A percentile compares a stretch with the other conserved stretches of the same genome.
phyloP scores from a whole-genome alignment of 2,888 invertebrate species.

The Melieria crassipennis region DNA sequence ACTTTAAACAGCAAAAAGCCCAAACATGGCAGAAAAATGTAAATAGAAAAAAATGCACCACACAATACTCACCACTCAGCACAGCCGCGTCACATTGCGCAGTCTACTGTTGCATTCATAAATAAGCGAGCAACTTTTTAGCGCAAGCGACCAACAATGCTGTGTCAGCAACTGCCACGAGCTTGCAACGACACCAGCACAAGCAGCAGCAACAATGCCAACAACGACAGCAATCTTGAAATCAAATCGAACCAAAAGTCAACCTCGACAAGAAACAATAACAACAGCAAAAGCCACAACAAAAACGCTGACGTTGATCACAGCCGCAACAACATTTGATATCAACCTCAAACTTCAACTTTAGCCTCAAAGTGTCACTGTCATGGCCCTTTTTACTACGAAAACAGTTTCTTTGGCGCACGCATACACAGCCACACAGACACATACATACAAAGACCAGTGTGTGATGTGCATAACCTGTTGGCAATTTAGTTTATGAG shows the following conservation, averaged over 20 bases:
- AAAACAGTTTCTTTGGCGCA: conserved; percentile 36
- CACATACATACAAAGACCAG: background rate
- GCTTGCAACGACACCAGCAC: background rate
- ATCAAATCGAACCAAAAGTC: background rate
- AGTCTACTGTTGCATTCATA: too few species aligned
- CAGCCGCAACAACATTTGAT: conserved; percentile 38
- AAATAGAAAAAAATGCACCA: too few species aligned
- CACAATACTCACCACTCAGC: too few species aligned
- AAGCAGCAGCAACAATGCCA: conserved; percentile 4
- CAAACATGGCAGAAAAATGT: too few species aligned
- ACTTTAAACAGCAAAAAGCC: too few species aligned
- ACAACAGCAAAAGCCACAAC: conserved; percentile 14
- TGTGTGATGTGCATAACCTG: conserved; percentile 49
- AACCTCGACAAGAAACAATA: conserved; percentile 12
- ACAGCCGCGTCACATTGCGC: too few species aligned
- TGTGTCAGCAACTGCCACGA: background rate
- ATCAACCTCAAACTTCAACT: conserved; percentile 61
- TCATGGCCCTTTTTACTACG: conserved; percentile 61
- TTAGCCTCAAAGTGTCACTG: conserved; percentile 58
- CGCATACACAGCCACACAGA: conserved; percentile 3
- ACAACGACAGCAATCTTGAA: background rate
- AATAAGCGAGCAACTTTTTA: too few species aligned
- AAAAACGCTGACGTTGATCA: background rate
- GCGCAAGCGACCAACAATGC: background rate
- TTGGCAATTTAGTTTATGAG: conserved; percentile 58